A percentile compares a stretch with the other conserved stretches of the same genome.
Evolutionary conservation across 2,888 invertebrate genomes (phyloP).

Genomic region (Ichneumoninae sp.): DNA sequence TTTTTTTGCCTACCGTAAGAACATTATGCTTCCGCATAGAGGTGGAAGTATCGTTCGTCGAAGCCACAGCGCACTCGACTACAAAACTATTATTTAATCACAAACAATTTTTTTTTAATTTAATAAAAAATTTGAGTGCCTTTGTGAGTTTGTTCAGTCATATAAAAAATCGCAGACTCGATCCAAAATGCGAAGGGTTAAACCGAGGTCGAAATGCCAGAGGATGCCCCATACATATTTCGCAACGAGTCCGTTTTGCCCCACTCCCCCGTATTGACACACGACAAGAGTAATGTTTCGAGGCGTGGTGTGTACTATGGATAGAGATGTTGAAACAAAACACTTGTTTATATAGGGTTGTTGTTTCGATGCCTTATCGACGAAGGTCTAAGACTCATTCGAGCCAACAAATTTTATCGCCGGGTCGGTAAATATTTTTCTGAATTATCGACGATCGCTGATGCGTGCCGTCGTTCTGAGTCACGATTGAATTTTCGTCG

Average conservation of each 20-base stretch:
- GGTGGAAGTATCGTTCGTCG: too few relatives aligned
- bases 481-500: not conserved
- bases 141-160: too few relatives aligned
- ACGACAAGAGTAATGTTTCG: not conserved
- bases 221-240: not conserved
- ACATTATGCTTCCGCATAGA: too few relatives aligned
- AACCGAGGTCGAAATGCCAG: too few relatives aligned
- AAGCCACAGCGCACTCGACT: too few relatives aligned
- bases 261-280: not conserved
- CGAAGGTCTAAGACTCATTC: not conserved
- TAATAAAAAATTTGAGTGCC: too few relatives aligned
- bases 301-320: not conserved
- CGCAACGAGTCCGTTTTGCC: not conserved
- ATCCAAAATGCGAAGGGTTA: too few relatives aligned
- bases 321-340: not conserved
- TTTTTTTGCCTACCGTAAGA: too few relatives aligned
- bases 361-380: not conserved
- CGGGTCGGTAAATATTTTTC: slow-evolving; percentile 1
- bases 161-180: too few relatives aligned
- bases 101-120: too few relatives aligned
- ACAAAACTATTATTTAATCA: too few relatives aligned
- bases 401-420: not conserved
- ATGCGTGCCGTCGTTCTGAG: not conserved
- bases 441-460: not conserved
- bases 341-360: not conserved